Evolutionary conservation across 1,140 invertebrate species (phyloP), one percentile per base, ranked within the genome.

Genomic region (Dendroctonus ponderosae): DNA sequence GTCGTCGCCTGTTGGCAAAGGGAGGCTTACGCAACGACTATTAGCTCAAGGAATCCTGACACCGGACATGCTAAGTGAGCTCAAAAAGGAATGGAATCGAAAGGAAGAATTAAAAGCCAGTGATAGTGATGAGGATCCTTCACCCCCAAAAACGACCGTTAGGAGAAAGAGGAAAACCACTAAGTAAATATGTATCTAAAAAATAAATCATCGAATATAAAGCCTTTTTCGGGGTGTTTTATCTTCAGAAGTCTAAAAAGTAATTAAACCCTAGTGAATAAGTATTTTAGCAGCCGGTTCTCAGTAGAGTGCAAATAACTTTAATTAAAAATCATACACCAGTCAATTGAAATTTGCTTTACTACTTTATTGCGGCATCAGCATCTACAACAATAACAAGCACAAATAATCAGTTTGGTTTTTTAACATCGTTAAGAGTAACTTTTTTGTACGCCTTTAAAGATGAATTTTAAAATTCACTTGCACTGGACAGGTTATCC

Each of bases 31-130:
- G 0, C 82, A 90, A 68, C 80, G 85, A 67, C 79, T 93, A 44
- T 75, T 93, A 40, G 84, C 88, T 5, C 84, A 93, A 80, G 93
- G 93, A 5, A 77, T 94, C 6, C 80, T 96, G 26, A 94, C 92
- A 2, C 89, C 89, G n/a, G 86, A 87, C 64, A 92, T 95, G 87
- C 76, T 96, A 42, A 84, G 89, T 70, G 87, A 93, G 80, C 78
- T 95, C 44, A 87, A 89, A 70, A 85, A 86, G 70, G 93, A 95
- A 80, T 89, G 90, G 89, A 76, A 75, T 68, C 73, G 73, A 37
- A 70, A 70, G 14, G 53, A 58, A 14, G 42, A 62, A 7, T 5
- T 15, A 6, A 6, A 12, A 6, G 56, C 72, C 26, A 51, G 42
- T 54, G 51, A 58, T 11, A 51, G 50, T 43, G 43, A 14, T 38